Conservation (phyloP, 1,140 invertebrate species). For the Aradophagus sp. region DNA sequence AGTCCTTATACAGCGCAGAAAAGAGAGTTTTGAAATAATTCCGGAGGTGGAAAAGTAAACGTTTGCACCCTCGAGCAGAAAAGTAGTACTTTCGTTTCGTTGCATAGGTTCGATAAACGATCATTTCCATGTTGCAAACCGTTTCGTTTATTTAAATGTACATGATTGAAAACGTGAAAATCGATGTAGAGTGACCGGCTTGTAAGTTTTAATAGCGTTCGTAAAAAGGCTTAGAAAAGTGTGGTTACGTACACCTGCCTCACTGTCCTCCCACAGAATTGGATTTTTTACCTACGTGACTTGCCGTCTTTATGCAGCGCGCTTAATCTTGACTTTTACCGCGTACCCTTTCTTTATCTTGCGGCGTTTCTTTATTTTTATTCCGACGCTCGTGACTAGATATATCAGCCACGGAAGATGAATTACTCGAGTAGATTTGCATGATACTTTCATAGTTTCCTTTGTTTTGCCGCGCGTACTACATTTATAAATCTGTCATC, state of each 20-base stretch:
- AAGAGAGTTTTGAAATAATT: too few relatives aligned
- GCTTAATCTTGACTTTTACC: constrained; percentile 60
- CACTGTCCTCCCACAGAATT: constrained; percentile 57
- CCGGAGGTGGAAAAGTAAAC: too few relatives aligned
- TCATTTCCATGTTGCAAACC: too few relatives aligned
- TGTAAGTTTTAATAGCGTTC: constrained; percentile 51
- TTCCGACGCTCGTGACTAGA: constrained; percentile 44
- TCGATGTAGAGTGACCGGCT: too few relatives aligned
- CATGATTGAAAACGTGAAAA: too few relatives aligned
- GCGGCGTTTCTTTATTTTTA: constrained; percentile 46
- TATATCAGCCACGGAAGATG: constrained; percentile 44
- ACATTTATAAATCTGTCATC: constrained; percentile 47
- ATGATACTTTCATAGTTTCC: constrained; percentile 17
- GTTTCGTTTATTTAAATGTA: too few relatives aligned
- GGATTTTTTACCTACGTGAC: constrained; percentile 61
- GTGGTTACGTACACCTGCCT: constrained; percentile 47
- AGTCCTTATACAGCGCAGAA: too few relatives aligned
- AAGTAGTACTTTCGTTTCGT: too few relatives aligned
- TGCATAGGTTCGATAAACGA: too few relatives aligned
- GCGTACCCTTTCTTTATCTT: constrained; percentile 46
- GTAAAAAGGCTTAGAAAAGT: constrained; percentile 34
- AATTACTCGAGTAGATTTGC: constrained; percentile 46
- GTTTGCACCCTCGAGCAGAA: too few relatives aligned
- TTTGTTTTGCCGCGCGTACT: constrained; percentile 2
- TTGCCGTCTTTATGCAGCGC: constrained; percentile 52